Percentiles rank a stretch among this genome's conserved stretches.
Conservation (phyloP, 2,113 vertebrate genomes). For the Lophius piscatorius region DNA sequence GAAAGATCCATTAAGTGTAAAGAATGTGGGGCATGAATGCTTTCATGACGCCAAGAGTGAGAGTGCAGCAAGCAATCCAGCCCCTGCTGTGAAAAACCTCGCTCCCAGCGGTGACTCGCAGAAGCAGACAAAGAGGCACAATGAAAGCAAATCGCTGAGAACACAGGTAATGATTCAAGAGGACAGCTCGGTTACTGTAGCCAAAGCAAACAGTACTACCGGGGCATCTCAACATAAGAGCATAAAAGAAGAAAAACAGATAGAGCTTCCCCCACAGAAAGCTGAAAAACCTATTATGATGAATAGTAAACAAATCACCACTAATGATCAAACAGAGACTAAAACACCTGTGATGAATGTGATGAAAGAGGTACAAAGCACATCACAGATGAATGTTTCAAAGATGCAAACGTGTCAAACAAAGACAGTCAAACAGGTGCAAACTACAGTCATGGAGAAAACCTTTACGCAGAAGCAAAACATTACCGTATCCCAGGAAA, state of each 20-base stretch:
- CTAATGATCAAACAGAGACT: constrained; percentile 58
- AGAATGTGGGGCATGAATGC: constrained; percentile 65
- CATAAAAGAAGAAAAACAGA: background rate
- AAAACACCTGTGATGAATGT: constrained; percentile 45
- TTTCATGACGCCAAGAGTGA: constrained; percentile 57
- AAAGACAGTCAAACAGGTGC: constrained; percentile 69
- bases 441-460: constrained; percentile 61
- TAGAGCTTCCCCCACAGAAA: constrained; percentile 61
- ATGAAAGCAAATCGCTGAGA: constrained; percentile 70
- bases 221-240: constrained; percentile 64
- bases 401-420: constrained; percentile 61
- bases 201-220: constrained; percentile 59
- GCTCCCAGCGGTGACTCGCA: constrained; percentile 68
- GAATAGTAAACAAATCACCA: constrained; percentile 63
- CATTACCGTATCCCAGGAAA: constrained; percentile 26
- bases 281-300: constrained; percentile 56
- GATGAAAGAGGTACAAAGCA: constrained; percentile 53
- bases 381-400: constrained; percentile 53
- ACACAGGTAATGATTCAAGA: constrained; percentile 72
- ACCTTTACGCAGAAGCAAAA: constrained; percentile 44
- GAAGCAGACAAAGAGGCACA: constrained; percentile 58
- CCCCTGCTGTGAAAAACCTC: constrained; percentile 75
- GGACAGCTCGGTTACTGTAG: constrained; percentile 57
- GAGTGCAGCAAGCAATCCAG: constrained; percentile 53
- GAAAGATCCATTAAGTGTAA: constrained; percentile 67